Evolutionary conservation across 2,113 vertebrate species (phyloP).

Genomic region (Phylloscopus whistleri): DNA sequence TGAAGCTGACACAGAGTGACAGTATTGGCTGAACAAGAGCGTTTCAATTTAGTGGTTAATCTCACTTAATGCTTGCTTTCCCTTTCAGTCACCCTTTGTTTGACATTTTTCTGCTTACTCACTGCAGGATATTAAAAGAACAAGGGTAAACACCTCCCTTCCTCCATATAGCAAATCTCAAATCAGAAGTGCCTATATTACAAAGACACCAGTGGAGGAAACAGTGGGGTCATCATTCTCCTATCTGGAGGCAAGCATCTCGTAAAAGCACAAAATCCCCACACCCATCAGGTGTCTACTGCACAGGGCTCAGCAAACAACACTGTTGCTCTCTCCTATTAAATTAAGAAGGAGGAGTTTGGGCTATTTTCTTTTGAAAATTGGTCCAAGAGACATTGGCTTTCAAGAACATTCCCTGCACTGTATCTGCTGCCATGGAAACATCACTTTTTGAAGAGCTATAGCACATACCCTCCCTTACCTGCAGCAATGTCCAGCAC

Average conservation of each 20-base stretch:
- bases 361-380: not conserved
- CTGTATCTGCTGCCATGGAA: constrained; percentile 44
- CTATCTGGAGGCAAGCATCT: not conserved
- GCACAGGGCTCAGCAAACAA: fast-evolving
- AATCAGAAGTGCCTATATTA: not conserved
- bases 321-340: not conserved
- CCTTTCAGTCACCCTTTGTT: constrained; percentile 36
- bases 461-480: not conserved
- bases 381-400: not conserved
- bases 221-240: not conserved
- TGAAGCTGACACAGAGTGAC: constrained; percentile 8
- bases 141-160: not conserved
- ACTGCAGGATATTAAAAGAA: constrained; percentile 27
- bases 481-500: not conserved
- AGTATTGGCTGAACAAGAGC: not conserved
- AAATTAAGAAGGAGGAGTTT: not conserved
- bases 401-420: not conserved
- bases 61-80: constrained; percentile 22
- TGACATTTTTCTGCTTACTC: constrained; percentile 45
- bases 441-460: not conserved
- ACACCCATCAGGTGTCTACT: not conserved
- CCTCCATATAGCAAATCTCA: not conserved
- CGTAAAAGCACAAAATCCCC: not conserved
- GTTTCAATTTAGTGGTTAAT: constrained; percentile 33
- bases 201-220: not conserved